phyloP scores from a whole-genome alignment of 2,113 vertebrate genomes.

The Madoqua kirkii region DNA sequence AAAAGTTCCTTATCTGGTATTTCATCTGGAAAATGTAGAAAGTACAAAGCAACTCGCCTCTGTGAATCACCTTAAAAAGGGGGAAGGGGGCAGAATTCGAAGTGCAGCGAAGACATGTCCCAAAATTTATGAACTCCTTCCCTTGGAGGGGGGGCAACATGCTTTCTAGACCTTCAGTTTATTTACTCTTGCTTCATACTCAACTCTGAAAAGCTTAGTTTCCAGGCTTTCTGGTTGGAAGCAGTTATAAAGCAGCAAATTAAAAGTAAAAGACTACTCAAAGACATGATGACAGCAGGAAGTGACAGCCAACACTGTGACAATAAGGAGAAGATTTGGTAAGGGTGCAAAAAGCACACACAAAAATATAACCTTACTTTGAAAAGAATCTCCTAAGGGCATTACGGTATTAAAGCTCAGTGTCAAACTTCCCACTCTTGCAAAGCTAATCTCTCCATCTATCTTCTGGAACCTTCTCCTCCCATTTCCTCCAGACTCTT shows the following conservation, averaged over 20 bases:
- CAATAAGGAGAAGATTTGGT: neutral
- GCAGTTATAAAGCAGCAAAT: neutral
- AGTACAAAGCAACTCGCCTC: neutral
- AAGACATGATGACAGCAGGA: neutral
- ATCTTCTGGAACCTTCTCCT: neutral
- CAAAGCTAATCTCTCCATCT: constrained; percentile 20
- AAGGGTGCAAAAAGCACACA: neutral
- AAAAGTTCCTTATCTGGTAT: neutral
- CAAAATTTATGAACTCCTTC: neutral
- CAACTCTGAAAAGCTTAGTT: constrained; percentile 1
- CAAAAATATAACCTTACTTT: neutral
- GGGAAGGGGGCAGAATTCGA: neutral
- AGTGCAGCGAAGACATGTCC: neutral
- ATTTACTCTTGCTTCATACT: neutral
- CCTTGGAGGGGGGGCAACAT: neutral
- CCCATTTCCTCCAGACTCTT: neutral
- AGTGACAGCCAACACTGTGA: neutral
- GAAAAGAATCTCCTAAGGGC: neutral
- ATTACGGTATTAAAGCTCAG: neutral
- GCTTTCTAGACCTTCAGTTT: constrained; percentile 10
- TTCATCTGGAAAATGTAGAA: neutral
- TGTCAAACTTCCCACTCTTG: neutral
- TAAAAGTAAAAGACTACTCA: neutral
- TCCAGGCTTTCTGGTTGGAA: constrained; percentile 17
- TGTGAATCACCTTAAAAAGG: neutral